A percentile compares a stretch with the other conserved stretches of the same genome.
Evolutionary conservation across 2,797 vertebrate species (phyloP).

Genomic region (Hephaestus fuliginosus): DNA sequence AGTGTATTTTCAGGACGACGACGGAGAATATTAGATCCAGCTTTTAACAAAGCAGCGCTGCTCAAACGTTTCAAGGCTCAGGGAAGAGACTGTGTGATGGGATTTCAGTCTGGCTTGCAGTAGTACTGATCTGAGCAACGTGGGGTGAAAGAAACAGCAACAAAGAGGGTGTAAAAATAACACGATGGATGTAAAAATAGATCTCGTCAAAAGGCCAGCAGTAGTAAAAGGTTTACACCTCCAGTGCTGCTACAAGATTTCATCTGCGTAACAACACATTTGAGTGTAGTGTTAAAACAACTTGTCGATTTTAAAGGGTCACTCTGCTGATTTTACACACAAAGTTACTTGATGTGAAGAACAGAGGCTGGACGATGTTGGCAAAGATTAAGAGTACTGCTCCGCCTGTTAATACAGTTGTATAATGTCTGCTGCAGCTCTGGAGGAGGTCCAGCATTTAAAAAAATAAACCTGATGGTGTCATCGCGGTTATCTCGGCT

Average conservation of each 20-base stretch:
- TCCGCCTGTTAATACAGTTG: background rate
- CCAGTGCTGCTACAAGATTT: background rate
- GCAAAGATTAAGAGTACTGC: background rate
- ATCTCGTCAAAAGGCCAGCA: background rate
- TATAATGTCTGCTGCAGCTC: background rate
- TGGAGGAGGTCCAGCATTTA: background rate
- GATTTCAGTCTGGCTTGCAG: slow-evolving; percentile 26
- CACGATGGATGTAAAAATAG: slow-evolving; percentile 20
- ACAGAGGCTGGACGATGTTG: background rate
- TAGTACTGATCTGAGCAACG: slow-evolving; percentile 7
- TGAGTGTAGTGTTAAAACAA: background rate
- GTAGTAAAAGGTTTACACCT: slow-evolving; percentile 1
- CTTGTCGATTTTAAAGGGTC: background rate
- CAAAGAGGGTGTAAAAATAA: slow-evolving; percentile 42
- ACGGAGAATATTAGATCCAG: slow-evolving; percentile 43
- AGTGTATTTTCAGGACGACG: slow-evolving; percentile 55
- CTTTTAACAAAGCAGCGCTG: slow-evolving; percentile 29
- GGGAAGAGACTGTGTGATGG: slow-evolving; percentile 20
- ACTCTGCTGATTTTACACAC: background rate
- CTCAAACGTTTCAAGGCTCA: slow-evolving; percentile 32
- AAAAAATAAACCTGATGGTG: no score
- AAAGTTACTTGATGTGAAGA: background rate
- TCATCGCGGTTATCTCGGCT: background rate
- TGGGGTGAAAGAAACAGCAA: background rate
- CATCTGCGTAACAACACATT: background rate